Base-by-base conservation (phyloP, 2,888 invertebrate genomes). In the Psylliodes chrysocephalus region DNA sequence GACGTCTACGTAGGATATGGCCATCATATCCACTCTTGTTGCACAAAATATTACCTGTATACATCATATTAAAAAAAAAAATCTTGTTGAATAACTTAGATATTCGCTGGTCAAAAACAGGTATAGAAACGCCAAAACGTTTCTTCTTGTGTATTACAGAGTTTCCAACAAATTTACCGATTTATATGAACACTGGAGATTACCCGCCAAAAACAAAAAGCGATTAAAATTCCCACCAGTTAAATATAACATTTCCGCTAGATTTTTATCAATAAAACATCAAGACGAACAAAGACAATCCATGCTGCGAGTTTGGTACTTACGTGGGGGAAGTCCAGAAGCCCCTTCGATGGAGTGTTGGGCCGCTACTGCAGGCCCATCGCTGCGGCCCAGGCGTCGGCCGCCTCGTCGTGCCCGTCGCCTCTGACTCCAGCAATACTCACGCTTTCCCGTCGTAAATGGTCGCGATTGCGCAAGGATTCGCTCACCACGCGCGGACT, bases 351-450 rank as follows among this genome's bases (percentile, higher is more conserved):
- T 74, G 77, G 78, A 76, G 77, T 74, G 79, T 71, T 78, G 77
- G 68, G 69, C 64, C 63, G 73, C 75, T 69, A 72, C 71, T 71
- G 75, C 73, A 77, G 77, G 74, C 77, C 77, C 76, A 76, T 76
- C 71, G 78, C 76, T 72, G 79, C 77, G 72, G 72, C 77, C 76
- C 73, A 76, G 76, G 76, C 77, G 78, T 77, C 81, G 78, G 78
- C 81, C 81, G 78, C 81, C 80, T 79, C 80, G 80, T 78, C 79
- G 79, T 76, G 78, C 77, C 79, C 80, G 81, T 79, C 80, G 81
- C 78, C 81, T 79, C 78, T 78, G 79, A 79, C 78, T 79, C 77
- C 74, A 66, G 70, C 69, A 63, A 73, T 73, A 67, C 74, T 70
- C 69, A 67, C 71, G 71, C 71, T 62, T 70, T 70, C 47, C 60